phyloP scores from a whole-genome alignment of 2,797 vertebrate genomes.

The Tenualosa ilisha region DNA sequence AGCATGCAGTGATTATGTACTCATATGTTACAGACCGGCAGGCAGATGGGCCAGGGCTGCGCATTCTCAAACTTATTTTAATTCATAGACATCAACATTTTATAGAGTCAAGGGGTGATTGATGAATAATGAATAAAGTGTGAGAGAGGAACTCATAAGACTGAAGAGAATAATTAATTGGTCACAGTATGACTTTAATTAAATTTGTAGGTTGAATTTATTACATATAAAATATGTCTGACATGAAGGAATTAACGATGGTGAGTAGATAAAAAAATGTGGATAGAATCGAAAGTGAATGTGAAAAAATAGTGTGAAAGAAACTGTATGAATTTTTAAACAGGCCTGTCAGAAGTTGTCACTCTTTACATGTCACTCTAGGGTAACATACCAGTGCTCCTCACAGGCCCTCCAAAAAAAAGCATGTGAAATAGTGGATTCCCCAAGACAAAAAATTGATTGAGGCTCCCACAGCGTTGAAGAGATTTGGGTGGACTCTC shows the following conservation, averaged over 20 bases:
- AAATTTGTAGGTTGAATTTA: constrained; percentile 12
- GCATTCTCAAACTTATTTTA: not conserved
- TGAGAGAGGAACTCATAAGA: constrained; percentile 12
- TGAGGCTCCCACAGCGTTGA: not conserved
- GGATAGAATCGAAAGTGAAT: not conserved
- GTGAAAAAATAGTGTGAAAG: not conserved
- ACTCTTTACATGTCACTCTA: not conserved
- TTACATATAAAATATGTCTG: constrained; percentile 1
- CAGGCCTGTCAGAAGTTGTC: not conserved
- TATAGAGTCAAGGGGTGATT: constrained; percentile 19
- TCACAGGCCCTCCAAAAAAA: not conserved
- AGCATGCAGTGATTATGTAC: not conserved
- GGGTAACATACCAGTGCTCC: not conserved
- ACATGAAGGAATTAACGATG: constrained; percentile 41
- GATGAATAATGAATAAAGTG: constrained; percentile 13
- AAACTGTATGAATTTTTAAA: not conserved
- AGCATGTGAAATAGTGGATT: not conserved
- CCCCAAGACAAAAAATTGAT: not conserved
- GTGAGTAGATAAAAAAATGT: constrained; percentile 25
- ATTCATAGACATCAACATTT: constrained; percentile 15
- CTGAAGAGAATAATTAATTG: constrained; percentile 21
- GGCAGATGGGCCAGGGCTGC: not conserved
- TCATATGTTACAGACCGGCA: not conserved
- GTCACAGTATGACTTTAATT: constrained; percentile 20
- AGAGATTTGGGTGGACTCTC: not conserved